These are phyloP conservation scores for Cataglyphis cursor DNA, from an alignment of 2,888 invertebrate species.

Conservation along the genomic window DNA sequence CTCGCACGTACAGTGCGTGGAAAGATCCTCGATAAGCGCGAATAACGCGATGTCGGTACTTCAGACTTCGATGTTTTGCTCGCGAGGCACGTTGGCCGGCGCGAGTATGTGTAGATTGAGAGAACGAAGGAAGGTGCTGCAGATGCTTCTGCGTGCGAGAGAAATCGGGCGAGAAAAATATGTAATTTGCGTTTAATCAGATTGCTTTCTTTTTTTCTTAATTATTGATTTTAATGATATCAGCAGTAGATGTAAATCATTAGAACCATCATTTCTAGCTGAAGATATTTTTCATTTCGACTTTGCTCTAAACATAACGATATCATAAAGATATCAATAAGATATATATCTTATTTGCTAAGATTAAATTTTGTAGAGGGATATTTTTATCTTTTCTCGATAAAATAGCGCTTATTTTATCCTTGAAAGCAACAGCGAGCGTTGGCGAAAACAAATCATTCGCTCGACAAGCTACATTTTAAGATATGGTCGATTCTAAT, in stretches of 20 bases:
- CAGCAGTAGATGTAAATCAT: neutral
- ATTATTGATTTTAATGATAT: neutral
- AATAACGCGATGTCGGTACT: constrained; percentile 6
- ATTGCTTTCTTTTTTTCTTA: neutral
- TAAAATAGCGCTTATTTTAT: neutral
- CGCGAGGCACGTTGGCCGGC: constrained; percentile 33
- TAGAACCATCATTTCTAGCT: neutral
- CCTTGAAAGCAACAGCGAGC: neutral
- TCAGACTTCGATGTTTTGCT: constrained; percentile 26
- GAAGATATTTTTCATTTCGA: neutral
- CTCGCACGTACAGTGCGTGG: constrained; percentile 48
- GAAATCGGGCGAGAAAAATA: constrained; percentile 1
- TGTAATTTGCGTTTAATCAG: neutral
- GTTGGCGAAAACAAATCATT: neutral
- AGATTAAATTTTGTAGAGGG: neutral
- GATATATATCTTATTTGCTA: too few species aligned
- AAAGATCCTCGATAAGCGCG: constrained; percentile 45
- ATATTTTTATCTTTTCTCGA: neutral
- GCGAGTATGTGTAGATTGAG: constrained; percentile 27
- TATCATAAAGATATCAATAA: too few species aligned
- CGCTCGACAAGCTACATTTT: neutral
- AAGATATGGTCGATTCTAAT: neutral
- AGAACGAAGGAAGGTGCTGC: constrained; percentile 25
- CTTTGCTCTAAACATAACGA: neutral
- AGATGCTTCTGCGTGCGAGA: constrained; percentile 20